Percentiles rank a stretch among this genome's conserved stretches.
phyloP scores from a whole-genome alignment of 2,113 vertebrate species.

The Leptosomus discolor region DNA sequence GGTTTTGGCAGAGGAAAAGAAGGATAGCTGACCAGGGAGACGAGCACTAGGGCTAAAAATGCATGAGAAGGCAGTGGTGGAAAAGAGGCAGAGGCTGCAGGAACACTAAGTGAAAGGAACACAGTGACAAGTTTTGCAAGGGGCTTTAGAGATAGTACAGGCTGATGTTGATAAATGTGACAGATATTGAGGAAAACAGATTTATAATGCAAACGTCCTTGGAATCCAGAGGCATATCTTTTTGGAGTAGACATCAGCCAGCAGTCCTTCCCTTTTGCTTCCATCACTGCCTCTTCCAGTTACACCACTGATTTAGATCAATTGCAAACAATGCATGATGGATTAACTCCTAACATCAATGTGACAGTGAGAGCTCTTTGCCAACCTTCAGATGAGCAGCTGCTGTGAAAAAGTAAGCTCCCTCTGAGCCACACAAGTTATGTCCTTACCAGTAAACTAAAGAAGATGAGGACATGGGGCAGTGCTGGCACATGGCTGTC shows the following conservation, averaged over 20 bases:
- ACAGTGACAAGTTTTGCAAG: not conserved
- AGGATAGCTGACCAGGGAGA: not conserved
- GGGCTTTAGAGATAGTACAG: not conserved
- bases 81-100: not conserved
- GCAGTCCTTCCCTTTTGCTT: not conserved
- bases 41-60: not conserved
- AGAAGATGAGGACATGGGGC: not conserved
- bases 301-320: not conserved
- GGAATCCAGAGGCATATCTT: not conserved
- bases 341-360: not conserved
- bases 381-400: not conserved
- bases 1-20: not conserved
- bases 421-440: not conserved
- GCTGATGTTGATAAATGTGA: not conserved
- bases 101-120: not conserved
- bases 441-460: not conserved
- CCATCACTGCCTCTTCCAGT: not conserved
- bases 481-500: rapidly evolving
- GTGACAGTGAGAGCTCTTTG: not conserved
- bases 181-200: not conserved
- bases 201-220: not conserved
- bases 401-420: not conserved
- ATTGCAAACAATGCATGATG: not conserved
- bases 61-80: not conserved
- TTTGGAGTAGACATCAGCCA: not conserved